phyloP scores from a whole-genome alignment of 2,113 vertebrate species.

The Boleophthalmus pectinirostris region DNA sequence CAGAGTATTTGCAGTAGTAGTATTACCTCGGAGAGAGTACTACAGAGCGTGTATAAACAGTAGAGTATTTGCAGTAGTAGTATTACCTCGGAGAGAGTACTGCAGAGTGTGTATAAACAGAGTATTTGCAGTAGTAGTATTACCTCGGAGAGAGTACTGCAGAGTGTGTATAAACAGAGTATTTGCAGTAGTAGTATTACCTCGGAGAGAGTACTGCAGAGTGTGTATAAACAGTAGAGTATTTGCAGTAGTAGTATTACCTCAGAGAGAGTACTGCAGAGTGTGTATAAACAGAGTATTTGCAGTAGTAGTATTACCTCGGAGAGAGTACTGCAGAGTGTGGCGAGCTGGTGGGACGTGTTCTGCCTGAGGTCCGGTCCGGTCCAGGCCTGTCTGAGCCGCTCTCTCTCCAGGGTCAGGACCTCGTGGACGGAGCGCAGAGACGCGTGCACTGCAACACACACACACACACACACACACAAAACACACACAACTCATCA shows the following conservation, averaged over 20 bases:
- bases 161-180: too few species aligned
- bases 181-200: too few species aligned
- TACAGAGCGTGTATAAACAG: background rate
- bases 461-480: background rate
- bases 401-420: conserved; percentile 71
- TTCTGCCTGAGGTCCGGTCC: conserved; percentile 67
- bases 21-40: too few species aligned
- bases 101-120: conserved; percentile 59
- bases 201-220: too few species aligned
- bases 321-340: conserved; percentile 72
- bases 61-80: background rate
- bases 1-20: too few species aligned
- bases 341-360: conserved; percentile 73
- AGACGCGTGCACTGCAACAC: conserved; percentile 67
- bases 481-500: too few species aligned
- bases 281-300: background rate
- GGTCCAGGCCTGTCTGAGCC: conserved; percentile 75
- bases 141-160: too few species aligned
- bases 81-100: conserved; percentile 75
- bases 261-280: background rate
- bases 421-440: conserved; percentile 73
- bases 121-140: too few species aligned
- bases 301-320: conserved; percentile 61
- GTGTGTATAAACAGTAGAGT: too few species aligned
- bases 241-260: too few species aligned